Conservation (phyloP, 1,140 invertebrate species). For the Drosophila sechellia region DNA sequence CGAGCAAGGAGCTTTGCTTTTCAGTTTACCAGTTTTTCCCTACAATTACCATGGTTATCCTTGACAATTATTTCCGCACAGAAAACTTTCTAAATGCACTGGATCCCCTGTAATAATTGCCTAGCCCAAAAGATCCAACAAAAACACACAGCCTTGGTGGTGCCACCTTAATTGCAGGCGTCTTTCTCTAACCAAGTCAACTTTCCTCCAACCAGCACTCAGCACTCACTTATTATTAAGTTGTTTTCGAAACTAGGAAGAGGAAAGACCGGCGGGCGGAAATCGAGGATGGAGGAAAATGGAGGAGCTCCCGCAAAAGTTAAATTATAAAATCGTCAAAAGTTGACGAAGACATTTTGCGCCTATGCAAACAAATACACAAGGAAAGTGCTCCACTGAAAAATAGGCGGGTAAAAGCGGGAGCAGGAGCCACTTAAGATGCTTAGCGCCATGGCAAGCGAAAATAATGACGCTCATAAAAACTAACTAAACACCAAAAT, state of each 20-base stretch:
- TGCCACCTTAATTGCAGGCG: slow-evolving; percentile 9
- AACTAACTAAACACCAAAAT: slow-evolving; percentile 81
- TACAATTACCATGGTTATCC: slow-evolving; percentile 5
- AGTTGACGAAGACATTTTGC: slow-evolving; percentile 63
- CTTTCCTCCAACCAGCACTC: slow-evolving; percentile 26
- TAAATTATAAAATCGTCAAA: slow-evolving; percentile 77
- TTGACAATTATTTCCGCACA: slow-evolving; percentile 29
- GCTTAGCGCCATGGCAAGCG: slow-evolving; percentile 80
- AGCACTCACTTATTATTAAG: slow-evolving; percentile 69
- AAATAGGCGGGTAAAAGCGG: slow-evolving; percentile 7
- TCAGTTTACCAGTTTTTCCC: not conserved
- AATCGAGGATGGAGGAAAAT: not conserved
- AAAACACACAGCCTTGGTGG: not conserved
- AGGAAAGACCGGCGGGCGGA: slow-evolving; percentile 28
- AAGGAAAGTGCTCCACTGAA: slow-evolving; percentile 17
- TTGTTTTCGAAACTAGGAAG: slow-evolving; percentile 72
- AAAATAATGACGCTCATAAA: slow-evolving; percentile 83
- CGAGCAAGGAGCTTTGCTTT: not conserved
- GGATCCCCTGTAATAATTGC: slow-evolving; percentile 23
- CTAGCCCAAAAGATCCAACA: slow-evolving; percentile 8
- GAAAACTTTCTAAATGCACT: slow-evolving; percentile 32
- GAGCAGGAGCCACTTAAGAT: slow-evolving; percentile 67
- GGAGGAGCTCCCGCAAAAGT: slow-evolving; percentile 50
- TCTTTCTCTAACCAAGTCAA: slow-evolving; percentile 19
- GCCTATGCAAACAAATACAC: slow-evolving; percentile 70